These are phyloP conservation scores for Noctuana brunneofusca DNA, from an alignment of 2,888 invertebrate species.

Conservation along the genomic window DNA sequence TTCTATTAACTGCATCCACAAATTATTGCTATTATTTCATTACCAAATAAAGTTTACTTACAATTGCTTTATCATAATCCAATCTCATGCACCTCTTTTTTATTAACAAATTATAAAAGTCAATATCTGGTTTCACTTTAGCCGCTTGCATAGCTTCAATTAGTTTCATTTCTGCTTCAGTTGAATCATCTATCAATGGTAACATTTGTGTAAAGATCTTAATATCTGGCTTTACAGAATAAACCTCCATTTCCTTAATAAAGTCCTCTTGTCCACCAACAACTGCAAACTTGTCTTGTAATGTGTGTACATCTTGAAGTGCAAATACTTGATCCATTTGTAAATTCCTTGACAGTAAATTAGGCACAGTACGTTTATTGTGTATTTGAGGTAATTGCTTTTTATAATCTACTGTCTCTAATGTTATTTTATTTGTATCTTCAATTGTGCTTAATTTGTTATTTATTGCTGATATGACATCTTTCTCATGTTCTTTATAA, in stretches of 20 bases:
- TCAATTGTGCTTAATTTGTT: constrained; percentile 1
- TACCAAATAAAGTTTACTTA: constrained; percentile 60
- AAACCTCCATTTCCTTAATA: constrained; percentile 87
- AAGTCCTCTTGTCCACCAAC: constrained; percentile 92
- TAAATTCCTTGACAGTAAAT: constrained; percentile 84
- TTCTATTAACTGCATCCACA: not conserved
- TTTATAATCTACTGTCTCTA: constrained; percentile 37
- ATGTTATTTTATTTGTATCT: constrained; percentile 12
- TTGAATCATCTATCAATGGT: constrained; percentile 86
- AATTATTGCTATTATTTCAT: not conserved
- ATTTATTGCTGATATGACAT: not conserved
- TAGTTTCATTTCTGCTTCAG: constrained; percentile 86
- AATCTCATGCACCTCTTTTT: constrained; percentile 88
- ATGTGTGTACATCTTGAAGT: constrained; percentile 81
- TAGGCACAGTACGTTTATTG: constrained; percentile 76
- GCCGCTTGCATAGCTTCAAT: constrained; percentile 83
- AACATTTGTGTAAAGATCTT: constrained; percentile 91
- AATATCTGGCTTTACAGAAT: constrained; percentile 87
- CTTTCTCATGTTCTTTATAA: not conserved
- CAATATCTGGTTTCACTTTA: constrained; percentile 87
- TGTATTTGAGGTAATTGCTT: constrained; percentile 26
- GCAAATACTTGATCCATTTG: constrained; percentile 84
- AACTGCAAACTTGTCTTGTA: constrained; percentile 87
- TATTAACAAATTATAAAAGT: constrained; percentile 94
- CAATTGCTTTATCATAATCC: constrained; percentile 88